phyloP scores from a whole-genome alignment of 2,113 vertebrate species.

The Lonchura striata region DNA sequence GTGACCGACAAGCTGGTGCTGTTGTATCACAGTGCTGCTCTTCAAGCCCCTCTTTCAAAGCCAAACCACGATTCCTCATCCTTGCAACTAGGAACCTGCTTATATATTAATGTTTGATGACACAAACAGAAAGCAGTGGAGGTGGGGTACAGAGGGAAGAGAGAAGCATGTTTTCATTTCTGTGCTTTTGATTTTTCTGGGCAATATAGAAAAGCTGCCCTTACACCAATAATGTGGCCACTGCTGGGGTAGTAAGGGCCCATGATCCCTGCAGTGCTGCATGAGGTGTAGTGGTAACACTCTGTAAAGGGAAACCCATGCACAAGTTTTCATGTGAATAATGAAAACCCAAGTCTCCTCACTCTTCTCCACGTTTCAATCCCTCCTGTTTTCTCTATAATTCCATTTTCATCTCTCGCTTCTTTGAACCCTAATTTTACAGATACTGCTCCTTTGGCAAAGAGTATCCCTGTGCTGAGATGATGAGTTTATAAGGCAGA shows the following conservation, averaged over 20 bases:
- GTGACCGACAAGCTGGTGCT: not conserved
- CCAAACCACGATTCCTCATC: not conserved
- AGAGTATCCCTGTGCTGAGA: not conserved
- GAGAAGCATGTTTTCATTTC: not conserved
- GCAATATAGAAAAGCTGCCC: not conserved
- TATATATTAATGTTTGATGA: not conserved
- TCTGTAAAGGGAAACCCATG: rapidly evolving
- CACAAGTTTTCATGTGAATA: not conserved
- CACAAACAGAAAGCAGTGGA: not conserved
- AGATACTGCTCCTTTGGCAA: not conserved
- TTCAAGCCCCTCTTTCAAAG: not conserved
- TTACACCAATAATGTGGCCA: not conserved
- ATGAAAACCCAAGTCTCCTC: not conserved
- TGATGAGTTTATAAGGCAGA: not conserved
- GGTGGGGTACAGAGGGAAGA: not conserved
- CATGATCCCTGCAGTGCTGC: rapidly evolving
- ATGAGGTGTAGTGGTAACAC: not conserved
- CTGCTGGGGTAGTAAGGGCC: not conserved
- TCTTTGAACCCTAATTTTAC: not conserved
- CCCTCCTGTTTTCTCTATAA: not conserved
- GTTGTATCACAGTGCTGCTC: not conserved
- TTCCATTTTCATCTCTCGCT: not conserved
- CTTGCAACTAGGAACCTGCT: not conserved
- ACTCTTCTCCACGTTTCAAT: not conserved
- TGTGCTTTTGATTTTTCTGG: not conserved